Conservation (phyloP, 2,888 invertebrate species). For the Diachrysia chrysitis region DNA sequence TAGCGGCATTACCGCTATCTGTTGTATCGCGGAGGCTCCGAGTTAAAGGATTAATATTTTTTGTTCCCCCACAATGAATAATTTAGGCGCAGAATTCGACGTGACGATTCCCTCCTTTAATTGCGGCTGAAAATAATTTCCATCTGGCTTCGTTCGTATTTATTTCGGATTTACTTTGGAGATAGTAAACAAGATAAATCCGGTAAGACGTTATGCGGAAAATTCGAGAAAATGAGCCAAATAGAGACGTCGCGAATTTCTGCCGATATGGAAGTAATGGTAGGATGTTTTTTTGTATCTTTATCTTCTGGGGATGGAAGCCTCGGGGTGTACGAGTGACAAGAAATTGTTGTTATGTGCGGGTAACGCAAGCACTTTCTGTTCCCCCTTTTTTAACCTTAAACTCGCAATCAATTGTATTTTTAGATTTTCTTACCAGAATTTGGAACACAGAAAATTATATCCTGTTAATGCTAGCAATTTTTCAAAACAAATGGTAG, state of each 20-base stretch:
- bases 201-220: conserved; percentile 34
- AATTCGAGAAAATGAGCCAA: conserved; percentile 42
- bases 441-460: background rate
- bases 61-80: conserved; percentile 44
- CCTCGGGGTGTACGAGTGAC: background rate
- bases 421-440: background rate
- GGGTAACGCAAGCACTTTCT: background rate
- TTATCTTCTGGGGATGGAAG: conserved; percentile 30
- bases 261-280: conserved; percentile 53
- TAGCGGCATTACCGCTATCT: conserved; percentile 44
- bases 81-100: conserved; percentile 31
- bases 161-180: conserved; percentile 53
- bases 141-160: conserved; percentile 39
- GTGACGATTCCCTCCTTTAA: conserved; percentile 42
- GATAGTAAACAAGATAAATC: conserved; percentile 57
- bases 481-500: background rate
- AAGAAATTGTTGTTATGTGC: background rate
- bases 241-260: conserved; percentile 49
- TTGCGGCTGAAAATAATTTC: conserved; percentile 45
- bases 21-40: conserved; percentile 20
- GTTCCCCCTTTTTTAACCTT: background rate
- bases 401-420: background rate
- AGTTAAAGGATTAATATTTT: conserved; percentile 46
- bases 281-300: conserved; percentile 37
- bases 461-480: background rate